phyloP scores from a whole-genome alignment of 2,888 invertebrate genomes.

The Gibbula magus region DNA sequence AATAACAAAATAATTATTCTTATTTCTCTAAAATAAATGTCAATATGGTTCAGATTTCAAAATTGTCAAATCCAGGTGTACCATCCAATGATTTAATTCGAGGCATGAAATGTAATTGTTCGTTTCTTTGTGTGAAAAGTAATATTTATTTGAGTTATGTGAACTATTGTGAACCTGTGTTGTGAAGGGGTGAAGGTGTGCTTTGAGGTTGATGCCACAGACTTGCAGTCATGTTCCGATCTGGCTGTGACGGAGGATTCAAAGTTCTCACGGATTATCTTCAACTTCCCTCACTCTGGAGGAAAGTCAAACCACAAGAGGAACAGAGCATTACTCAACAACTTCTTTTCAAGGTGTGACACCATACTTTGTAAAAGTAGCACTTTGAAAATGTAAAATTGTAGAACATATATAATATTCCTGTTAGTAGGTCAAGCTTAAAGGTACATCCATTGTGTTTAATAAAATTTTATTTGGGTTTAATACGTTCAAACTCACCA shows the following conservation, averaged over 20 bases:
- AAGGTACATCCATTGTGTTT: no score
- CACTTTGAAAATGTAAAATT: no score
- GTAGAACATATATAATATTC: no score
- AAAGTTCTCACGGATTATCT: constrained; percentile 77
- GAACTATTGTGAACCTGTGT: background rate
- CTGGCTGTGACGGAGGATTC: constrained; percentile 55
- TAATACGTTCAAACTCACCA: no score
- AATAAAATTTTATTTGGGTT: no score
- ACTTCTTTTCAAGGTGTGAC: constrained; percentile 76
- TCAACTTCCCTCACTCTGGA: constrained; percentile 81
- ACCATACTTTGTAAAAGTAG: no score
- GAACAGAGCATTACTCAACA: constrained; percentile 77
- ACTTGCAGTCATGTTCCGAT: constrained; percentile 69
- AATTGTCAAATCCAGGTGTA: no score
- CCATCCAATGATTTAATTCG: background rate
- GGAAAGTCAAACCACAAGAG: constrained; percentile 80
- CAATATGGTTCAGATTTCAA: no score
- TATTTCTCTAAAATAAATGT: no score
- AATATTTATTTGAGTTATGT: background rate
- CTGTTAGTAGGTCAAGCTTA: no score
- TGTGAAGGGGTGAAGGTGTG: constrained; percentile 76
- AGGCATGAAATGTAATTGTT: background rate
- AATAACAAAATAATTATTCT: no score
- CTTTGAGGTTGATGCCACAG: constrained; percentile 78
- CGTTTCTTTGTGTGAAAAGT: background rate